Conservation (phyloP, 1,140 invertebrate species). For the Saccostrea echinata region DNA sequence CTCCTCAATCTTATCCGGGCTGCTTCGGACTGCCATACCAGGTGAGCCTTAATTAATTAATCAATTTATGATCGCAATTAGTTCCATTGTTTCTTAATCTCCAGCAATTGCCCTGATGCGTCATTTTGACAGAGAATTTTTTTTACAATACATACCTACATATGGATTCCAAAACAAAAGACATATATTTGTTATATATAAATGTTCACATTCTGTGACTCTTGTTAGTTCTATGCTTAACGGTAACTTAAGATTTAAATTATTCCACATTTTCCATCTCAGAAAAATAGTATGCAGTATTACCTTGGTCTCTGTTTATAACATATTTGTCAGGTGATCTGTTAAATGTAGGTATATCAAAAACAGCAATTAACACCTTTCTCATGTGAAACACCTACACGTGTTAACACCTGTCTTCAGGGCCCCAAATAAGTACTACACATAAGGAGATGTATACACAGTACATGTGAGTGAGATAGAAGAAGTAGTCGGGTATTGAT, state of each 20-base stretch:
- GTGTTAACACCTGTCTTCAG: not conserved
- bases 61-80: too few relatives aligned
- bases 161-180: too few relatives aligned
- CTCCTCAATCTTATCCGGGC: conserved; percentile 69
- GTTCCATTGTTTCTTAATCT: too few relatives aligned
- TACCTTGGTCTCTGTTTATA: not conserved
- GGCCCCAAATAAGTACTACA: not conserved
- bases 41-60: conserved; percentile 77
- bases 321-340: not conserved
- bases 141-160: too few relatives aligned
- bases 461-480: conserved; percentile 7
- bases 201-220: too few relatives aligned
- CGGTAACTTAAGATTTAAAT: too few relatives aligned
- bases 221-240: too few relatives aligned
- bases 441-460: not conserved
- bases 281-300: not conserved
- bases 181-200: too few relatives aligned
- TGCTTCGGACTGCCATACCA: conserved; percentile 83
- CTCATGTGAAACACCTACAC: not conserved
- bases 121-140: too few relatives aligned
- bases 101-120: too few relatives aligned
- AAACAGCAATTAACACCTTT: conserved; percentile 23
- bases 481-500: not conserved
- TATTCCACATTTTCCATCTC: too few relatives aligned
- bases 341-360: not conserved